phyloP scores from a whole-genome alignment of 2,888 invertebrate species.

The Volucella inflata region DNA sequence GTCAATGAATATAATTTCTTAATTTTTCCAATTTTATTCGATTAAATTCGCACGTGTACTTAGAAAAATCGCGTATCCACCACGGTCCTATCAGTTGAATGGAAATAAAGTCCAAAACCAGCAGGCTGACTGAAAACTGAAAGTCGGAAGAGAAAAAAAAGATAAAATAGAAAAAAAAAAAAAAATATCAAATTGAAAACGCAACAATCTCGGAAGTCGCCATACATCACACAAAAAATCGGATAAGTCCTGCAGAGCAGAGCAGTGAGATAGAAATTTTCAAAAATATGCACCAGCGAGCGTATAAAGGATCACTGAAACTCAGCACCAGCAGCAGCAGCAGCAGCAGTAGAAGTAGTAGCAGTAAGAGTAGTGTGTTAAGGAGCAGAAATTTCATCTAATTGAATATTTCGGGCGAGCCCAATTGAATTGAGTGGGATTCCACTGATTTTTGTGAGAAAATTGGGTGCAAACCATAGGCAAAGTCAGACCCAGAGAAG shows the following conservation, averaged over 20 bases:
- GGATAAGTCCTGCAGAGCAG: slow-evolving; percentile 57
- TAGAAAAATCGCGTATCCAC: slow-evolving; percentile 13
- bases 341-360: slow-evolving; percentile 43
- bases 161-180: too few species aligned
- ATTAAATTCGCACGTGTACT: slow-evolving; percentile 36
- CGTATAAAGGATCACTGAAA: slow-evolving; percentile 53
- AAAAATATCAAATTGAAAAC: slow-evolving; percentile 7
- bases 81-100: slow-evolving; percentile 25
- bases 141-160: neutral
- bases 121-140: slow-evolving; percentile 17
- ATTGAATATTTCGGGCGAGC: slow-evolving; percentile 1
- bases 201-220: slow-evolving; percentile 64
- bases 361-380: slow-evolving; percentile 41
- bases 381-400: slow-evolving; percentile 22
- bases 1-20: neutral
- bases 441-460: too few species aligned
- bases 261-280: slow-evolving; percentile 25
- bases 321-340: slow-evolving; percentile 12
- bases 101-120: slow-evolving; percentile 21
- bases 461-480: too few species aligned
- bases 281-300: slow-evolving; percentile 67
- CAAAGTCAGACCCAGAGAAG: neutral
- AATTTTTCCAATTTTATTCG: neutral
- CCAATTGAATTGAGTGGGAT: neutral
- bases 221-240: slow-evolving; percentile 41